Evolutionary conservation across 2,888 invertebrate species (phyloP).

Genomic region (Drosophila affinis): DNA sequence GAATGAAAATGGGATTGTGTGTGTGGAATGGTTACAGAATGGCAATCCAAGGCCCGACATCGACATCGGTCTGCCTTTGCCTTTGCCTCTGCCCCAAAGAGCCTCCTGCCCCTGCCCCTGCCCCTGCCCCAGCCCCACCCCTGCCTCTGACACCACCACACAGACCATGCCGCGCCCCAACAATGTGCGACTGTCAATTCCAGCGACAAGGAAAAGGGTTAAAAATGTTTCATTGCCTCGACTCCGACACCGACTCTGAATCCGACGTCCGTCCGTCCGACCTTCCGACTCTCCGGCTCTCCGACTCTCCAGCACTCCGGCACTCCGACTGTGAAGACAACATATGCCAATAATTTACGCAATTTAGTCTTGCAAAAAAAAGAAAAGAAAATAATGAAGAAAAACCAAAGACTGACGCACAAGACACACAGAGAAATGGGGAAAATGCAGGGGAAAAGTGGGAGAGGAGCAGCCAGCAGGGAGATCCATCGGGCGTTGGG

Average conservation of each 20-base stretch:
- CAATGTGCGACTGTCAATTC: constrained; percentile 72
- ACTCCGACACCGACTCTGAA: constrained; percentile 8
- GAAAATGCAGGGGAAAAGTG: constrained; percentile 12
- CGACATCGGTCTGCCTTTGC: constrained; percentile 18
- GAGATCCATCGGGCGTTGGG: not conserved
- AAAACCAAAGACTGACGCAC: constrained; percentile 20
- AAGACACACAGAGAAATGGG: not conserved
- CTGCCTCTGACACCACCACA: not conserved
- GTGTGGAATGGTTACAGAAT: constrained; percentile 16
- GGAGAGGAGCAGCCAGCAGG: constrained; percentile 13
- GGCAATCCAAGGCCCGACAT: constrained; percentile 36
- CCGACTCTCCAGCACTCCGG: no score
- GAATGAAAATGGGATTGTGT: constrained; percentile 14
- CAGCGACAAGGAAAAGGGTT: constrained; percentile 74
- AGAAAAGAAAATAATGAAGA: constrained; percentile 13
- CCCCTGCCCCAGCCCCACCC: no score
- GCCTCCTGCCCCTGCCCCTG: not conserved
- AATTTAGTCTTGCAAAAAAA: constrained; percentile 62
- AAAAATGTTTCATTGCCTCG: constrained; percentile 75
- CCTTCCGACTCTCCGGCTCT: no score
- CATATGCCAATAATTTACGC: constrained; percentile 78
- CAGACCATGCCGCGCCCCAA: constrained; percentile 48
- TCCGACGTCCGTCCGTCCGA: no score
- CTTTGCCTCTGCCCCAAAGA: not conserved
- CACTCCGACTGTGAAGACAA: constrained; percentile 60